These are phyloP conservation scores for Clivina fossor DNA, from an alignment of 2,888 invertebrate species.

Conservation along the genomic window DNA sequence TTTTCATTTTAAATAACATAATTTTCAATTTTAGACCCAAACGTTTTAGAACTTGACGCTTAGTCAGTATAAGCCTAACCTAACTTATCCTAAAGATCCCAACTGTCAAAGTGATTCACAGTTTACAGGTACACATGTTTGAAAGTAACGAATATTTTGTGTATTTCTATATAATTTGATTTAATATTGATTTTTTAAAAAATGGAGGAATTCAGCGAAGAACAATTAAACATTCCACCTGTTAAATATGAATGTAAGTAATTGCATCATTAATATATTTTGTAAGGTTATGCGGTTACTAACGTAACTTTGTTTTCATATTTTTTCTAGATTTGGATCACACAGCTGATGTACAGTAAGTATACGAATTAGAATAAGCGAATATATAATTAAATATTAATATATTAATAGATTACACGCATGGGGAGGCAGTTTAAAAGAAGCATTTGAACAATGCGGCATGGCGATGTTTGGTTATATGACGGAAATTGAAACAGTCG, in stretches of 20 bases:
- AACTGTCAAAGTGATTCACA: conserved; percentile 1
- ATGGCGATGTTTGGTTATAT: conserved; percentile 98
- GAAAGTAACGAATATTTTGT: no score
- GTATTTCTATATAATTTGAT: background rate
- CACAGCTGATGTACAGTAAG: conserved; percentile 98
- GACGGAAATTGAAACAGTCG: conserved; percentile 86
- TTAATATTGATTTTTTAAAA: no score
- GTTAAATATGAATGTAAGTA: conserved; percentile 83
- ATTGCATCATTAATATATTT: conserved; percentile 18
- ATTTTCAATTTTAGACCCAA: conserved; percentile 24
- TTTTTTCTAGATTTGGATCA: conserved; percentile 85
- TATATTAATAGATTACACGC: conserved; percentile 71
- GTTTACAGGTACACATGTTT: no score
- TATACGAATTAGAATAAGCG: conserved; percentile 44
- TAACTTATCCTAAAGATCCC: conserved; percentile 1
- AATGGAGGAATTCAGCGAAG: conserved; percentile 56
- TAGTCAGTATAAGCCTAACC: conserved; percentile 9
- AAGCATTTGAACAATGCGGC: conserved; percentile 93
- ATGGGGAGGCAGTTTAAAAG: conserved; percentile 85
- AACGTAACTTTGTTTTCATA: conserved; percentile 20
- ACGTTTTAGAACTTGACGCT: conserved; percentile 22
- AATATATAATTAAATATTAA: conserved; percentile 1
- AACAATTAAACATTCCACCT: conserved; percentile 65
- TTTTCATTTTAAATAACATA: no score
- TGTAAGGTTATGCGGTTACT: conserved; percentile 6